Conservation (phyloP, 2,888 invertebrate species). For the Cerastis rubricosa region DNA sequence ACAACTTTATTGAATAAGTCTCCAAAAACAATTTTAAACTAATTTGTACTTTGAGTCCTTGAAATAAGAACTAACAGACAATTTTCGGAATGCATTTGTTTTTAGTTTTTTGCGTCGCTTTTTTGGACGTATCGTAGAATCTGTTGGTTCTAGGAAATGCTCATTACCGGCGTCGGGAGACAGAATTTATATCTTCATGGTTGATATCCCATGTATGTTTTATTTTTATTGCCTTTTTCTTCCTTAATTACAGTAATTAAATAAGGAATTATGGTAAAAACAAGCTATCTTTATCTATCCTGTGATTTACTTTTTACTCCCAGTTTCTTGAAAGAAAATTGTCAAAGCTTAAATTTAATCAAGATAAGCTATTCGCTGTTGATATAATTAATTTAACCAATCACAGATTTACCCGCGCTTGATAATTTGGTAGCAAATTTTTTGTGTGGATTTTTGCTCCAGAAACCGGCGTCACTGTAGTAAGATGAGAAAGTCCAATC, state of each 20-base stretch:
- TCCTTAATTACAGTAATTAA: slow-evolving; percentile 51
- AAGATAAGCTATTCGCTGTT: not conserved
- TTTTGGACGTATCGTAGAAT: slow-evolving; percentile 74
- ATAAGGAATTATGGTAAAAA: slow-evolving; percentile 36
- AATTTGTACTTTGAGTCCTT: slow-evolving; percentile 18
- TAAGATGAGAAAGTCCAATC: slow-evolving; percentile 6
- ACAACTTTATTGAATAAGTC: slow-evolving; percentile 2
- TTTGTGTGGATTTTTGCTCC: not conserved
- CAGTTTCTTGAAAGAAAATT: not conserved
- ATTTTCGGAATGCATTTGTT: slow-evolving; percentile 32
- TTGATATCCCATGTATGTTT: slow-evolving; percentile 43
- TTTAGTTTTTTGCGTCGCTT: slow-evolving; percentile 65
- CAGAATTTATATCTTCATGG: slow-evolving; percentile 58
- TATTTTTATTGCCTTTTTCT: slow-evolving; percentile 51
- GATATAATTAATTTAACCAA: not conserved
- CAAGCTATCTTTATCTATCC: slow-evolving; percentile 10
- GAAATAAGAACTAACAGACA: slow-evolving; percentile 33
- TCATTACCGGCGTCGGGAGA: slow-evolving; percentile 73
- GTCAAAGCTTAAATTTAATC: not conserved
- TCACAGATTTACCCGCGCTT: slow-evolving; percentile 4
- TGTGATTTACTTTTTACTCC: slow-evolving; percentile 7
- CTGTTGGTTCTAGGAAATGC: slow-evolving; percentile 81
- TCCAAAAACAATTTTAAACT: slow-evolving; percentile 4
- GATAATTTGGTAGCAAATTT: not conserved
- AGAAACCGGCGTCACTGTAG: not conserved